These are phyloP conservation scores for Megalopta genalis DNA, from an alignment of 1,140 invertebrate genomes.

Conservation along the genomic window DNA sequence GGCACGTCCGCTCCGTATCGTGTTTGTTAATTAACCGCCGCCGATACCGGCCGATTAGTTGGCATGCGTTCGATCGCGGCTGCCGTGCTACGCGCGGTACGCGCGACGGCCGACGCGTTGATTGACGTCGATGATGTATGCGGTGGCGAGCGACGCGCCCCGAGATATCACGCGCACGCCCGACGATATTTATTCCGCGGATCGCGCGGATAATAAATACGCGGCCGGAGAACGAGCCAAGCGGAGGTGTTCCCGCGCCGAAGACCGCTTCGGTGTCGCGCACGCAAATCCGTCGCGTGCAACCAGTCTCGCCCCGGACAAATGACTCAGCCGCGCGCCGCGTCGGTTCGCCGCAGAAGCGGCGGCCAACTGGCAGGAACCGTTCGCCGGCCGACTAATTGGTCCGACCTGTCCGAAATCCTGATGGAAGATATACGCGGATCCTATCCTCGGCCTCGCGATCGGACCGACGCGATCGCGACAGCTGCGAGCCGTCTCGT, in stretches of 20 bases:
- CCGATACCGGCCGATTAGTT: background rate
- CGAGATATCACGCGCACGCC: background rate
- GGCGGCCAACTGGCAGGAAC: background rate
- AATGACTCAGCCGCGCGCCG: background rate
- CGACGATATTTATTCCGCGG: background rate
- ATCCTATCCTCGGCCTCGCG: background rate
- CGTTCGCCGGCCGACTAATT: background rate
- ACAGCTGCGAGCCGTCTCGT: too few relatives aligned
- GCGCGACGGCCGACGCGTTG: background rate
- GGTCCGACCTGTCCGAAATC: background rate
- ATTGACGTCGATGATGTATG: constrained; percentile 3
- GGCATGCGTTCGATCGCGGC: background rate
- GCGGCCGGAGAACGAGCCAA: background rate
- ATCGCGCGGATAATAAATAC: background rate
- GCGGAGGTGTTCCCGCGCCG: background rate
- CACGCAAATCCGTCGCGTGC: background rate
- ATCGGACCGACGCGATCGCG: background rate
- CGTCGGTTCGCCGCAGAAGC: too few relatives aligned
- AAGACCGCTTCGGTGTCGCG: background rate
- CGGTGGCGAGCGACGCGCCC: background rate
- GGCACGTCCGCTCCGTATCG: background rate
- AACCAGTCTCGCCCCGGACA: background rate
- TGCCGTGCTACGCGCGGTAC: background rate
- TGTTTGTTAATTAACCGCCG: constrained; percentile 1
- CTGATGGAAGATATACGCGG: background rate